Evolutionary conservation across 2,888 invertebrate species (phyloP), one percentile per base, ranked within the genome.

Genomic region (Lepetodrilus schrolli): DNA sequence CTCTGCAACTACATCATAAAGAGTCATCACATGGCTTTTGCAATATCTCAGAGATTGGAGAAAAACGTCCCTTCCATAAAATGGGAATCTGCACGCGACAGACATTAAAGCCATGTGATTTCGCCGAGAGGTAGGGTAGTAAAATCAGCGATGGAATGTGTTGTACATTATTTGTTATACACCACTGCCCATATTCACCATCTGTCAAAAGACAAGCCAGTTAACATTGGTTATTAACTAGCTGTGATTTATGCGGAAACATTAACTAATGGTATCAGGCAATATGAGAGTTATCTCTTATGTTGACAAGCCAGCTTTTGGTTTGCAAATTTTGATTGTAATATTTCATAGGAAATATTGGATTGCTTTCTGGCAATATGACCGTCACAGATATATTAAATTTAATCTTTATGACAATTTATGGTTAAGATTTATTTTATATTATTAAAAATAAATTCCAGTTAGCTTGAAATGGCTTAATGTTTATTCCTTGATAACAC

Each of bases 61-160:
- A 58, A 23, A 58, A 58, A 30, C 58, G 13, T 58, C 58, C 17
- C 58, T 30, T 58, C 17, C 58, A 58, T 58, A 58, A 58, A 58
- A 34, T 30, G 58, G 26, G 58, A 58, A 58, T 17, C 58, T 58
- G 58, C 58, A 58, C 58, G 58, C 58, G 58, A 58, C 58, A 58
- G 30, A 23, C 58, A 58, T 58, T 58, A 58, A 58, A 58, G 13
- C 58, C 34, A 10, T 58, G 58, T 34, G 30, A 58, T 23, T 23
- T 23, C 34, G 58, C 26, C 30, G n/a, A 48, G 30, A 58, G 58
- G 58, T 58, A 17, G 13, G 58, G 30, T 58, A 58, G 30, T 58
- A 58, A 58, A 58, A 23, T 23, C 58, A 58, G 26, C 34, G 26
- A 58, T 17, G 58, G 58, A 58, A 58, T 58, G 26, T 30, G 26